Evolutionary conservation across 1,140 invertebrate species (phyloP).

Genomic region (Subanguina moxae): DNA sequence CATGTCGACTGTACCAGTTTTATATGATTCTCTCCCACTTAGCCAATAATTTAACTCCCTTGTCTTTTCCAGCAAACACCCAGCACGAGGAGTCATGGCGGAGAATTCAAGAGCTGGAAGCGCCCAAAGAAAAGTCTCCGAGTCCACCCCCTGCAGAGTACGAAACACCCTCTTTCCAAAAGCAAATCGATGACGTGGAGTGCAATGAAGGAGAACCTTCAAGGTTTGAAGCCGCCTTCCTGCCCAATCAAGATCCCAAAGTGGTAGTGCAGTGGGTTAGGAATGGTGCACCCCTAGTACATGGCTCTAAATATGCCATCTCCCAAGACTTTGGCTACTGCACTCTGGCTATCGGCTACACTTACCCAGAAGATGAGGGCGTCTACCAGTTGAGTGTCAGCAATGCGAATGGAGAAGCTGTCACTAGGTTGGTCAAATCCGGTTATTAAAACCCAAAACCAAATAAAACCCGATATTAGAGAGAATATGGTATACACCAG

Average conservation of each 20-base stretch:
- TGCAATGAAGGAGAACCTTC: constrained; percentile 52
- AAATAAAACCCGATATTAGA: too few relatives aligned
- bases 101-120: constrained; percentile 54
- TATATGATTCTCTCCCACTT: too few relatives aligned
- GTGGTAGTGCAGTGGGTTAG: constrained; percentile 96
- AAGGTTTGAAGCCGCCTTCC: constrained; percentile 48
- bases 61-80: constrained; percentile 27
- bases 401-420: constrained; percentile 82
- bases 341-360: constrained; percentile 84
- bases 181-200: constrained; percentile 53
- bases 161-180: constrained; percentile 45
- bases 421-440: constrained; percentile 67
- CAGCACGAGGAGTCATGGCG: constrained; percentile 55
- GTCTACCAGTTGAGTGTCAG: constrained; percentile 89
- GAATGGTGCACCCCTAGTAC: constrained; percentile 73
- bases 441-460: too few relatives aligned
- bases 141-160: constrained; percentile 51
- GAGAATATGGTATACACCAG: too few relatives aligned
- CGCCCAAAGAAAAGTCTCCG: constrained; percentile 43
- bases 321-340: constrained; percentile 82
- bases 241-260: constrained; percentile 82
- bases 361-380: constrained; percentile 80
- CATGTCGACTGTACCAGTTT: too few relatives aligned
- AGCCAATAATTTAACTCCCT: too few relatives aligned
- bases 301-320: constrained; percentile 57